phyloP scores from a whole-genome alignment of 2,113 vertebrate genomes.

The Pygoscelis antarcticus region DNA sequence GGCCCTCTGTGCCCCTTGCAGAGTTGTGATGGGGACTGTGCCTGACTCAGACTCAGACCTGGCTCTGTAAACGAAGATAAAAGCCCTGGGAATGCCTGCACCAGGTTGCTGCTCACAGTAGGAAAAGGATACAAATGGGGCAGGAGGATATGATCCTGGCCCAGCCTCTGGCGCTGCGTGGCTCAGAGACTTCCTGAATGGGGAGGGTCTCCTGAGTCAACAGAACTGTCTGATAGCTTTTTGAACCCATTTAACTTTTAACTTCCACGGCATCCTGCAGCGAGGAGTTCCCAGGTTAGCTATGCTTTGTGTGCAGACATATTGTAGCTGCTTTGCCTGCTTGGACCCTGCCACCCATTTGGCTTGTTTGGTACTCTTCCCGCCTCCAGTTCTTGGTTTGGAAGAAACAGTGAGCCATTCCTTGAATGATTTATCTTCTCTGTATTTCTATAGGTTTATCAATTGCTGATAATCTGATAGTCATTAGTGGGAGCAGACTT shows the following conservation, averaged over 20 bases:
- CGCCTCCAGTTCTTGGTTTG: neutral
- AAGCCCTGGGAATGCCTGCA: neutral
- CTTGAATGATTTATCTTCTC: neutral
- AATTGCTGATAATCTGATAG: neutral
- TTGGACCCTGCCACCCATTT: neutral
- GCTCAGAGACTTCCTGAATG: neutral
- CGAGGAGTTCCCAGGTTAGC: neutral
- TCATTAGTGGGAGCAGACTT: neutral
- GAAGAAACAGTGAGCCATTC: neutral
- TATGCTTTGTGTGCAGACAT: neutral
- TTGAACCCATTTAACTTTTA: neutral
- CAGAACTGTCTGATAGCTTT: neutral
- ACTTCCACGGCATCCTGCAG: neutral
- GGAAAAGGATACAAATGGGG: neutral
- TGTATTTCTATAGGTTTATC: neutral
- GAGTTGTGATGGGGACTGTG: neutral
- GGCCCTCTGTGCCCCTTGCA: neutral
- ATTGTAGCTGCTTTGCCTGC: neutral
- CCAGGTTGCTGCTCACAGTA: neutral
- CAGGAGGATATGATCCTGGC: neutral
- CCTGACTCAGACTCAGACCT: neutral
- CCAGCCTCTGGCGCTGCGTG: neutral
- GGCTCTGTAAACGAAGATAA: neutral
- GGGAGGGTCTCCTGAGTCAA: fast-evolving
- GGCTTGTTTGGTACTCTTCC: neutral